Evolutionary conservation across 2,113 vertebrate genomes (phyloP), one percentile per base, ranked within the genome.

Genomic region (Chionis minor): DNA sequence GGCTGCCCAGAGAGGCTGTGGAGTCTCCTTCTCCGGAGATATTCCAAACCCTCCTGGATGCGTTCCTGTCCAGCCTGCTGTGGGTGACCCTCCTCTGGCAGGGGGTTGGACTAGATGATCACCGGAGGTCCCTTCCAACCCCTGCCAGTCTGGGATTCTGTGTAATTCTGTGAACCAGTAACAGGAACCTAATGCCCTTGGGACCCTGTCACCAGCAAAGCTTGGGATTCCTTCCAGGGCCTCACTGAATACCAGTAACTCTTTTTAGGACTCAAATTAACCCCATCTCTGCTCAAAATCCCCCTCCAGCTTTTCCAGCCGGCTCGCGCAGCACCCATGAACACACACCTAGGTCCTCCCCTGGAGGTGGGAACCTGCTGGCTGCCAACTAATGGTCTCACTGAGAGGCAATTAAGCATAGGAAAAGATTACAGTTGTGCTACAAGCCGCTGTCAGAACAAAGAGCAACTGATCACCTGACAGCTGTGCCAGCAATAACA

Each of bases 381-480:
- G 30, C 40, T 56, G 62, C 62, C 58, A 58, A 23, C 38, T 10
- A 12, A 35, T 61, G n/a, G 33, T 6, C 81, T 91, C 61, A 4
- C 38, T 0, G 19, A 24, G 74, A 80, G 72, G 77, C 88, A 91
- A 87, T 91, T 85, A 80, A 51, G 58, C 4, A 0, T 3, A 62
- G 92, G 83, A 8, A 74, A 89, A 75, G 67, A 55, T 80, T 40
- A 12, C 1, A 20, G 83, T 84, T 78, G 92, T 45, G 63, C 54
- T 89, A 38, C 27, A 22, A 44, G 77, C 77, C 9, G 18, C 74
- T 49, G 74, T 58, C 74, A 45, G 90, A 90, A 92, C 94, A 86
- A 93, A 86, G 90, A 90, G 83, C 92, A 88, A 65, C 88, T 51
- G 92, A 91, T 83, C 81, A 90, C 58, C 61, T 87, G 91, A 62